Evolutionary conservation across 2,113 vertebrate species (phyloP), one percentile per base, ranked within the genome.

Genomic region (Syngnathus floridae): DNA sequence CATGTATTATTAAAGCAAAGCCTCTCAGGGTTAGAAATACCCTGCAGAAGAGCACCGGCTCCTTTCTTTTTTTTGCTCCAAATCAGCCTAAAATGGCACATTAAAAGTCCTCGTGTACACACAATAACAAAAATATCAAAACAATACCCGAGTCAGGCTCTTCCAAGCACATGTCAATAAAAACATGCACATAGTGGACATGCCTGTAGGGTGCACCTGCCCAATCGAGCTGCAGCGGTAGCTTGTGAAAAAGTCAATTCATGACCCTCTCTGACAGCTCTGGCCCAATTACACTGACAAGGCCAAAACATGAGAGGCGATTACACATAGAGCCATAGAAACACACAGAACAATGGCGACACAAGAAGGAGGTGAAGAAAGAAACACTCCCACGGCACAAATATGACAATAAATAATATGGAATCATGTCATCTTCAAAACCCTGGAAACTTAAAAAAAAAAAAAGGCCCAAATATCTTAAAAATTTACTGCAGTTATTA

Each of bases 261-360:
- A 79, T 78, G 79, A 84, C 66, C 85, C 46, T 74, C 71, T 59
- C 80, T 87, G 82, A 87, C 82, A 87, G 77, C 77, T 74, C 72
- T 84, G 82, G 78, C 80, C 85, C 86, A 82, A 87, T 88, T 87
- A 84, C 84, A 85, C 77, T 87, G 86, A 88, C 84, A 89, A 85
- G 84, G 79, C 83, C 71, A 82, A 84, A 84, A 86, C 80, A 84
- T 86, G 82, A 84, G 78, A 82, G 75, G 62, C 37, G 65, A 77
- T 60, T 72, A 82, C 69, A 69, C 62, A 67, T 63, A 68, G 35
- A 67, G 60, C 55, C 66, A 62, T 37, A 49, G 66, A 67, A 65
- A 56, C 67, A 77, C 38, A 61, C 70, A 75, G 51, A 82, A 74
- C 79, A 79, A 81, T 81, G 83, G 72, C 80, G 73, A 81, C 73